Evolutionary conservation across 1,140 invertebrate species (phyloP).

Genomic region (Laodelphax striatellus): DNA sequence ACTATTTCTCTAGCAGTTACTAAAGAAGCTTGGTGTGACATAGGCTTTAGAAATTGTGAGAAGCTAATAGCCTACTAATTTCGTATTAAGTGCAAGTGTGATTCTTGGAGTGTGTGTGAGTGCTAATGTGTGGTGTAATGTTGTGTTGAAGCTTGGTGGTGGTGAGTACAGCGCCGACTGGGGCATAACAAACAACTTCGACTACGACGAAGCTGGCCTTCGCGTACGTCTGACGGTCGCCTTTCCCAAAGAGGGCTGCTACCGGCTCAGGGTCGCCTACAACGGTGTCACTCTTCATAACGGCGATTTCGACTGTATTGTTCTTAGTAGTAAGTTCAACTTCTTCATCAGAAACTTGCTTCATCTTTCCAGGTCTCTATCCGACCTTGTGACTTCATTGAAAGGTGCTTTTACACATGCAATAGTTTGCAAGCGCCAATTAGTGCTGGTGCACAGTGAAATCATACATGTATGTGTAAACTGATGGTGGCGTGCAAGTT

Average conservation of each 20-base stretch:
- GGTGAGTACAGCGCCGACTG: not conserved
- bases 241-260: constrained; percentile 60
- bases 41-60: too few relatives aligned
- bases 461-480: too few relatives aligned
- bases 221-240: constrained; percentile 52
- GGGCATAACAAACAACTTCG: constrained; percentile 11
- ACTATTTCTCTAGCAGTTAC: too few relatives aligned
- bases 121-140: not conserved
- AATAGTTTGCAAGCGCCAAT: too few relatives aligned
- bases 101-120: not conserved
- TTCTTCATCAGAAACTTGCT: not conserved
- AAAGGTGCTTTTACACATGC: too few relatives aligned
- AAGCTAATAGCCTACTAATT: too few relatives aligned
- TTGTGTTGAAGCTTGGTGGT: not conserved
- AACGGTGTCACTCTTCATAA: constrained; percentile 67
- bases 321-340: constrained; percentile 60
- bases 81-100: too few relatives aligned
- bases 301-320: constrained; percentile 87
- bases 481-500: too few relatives aligned
- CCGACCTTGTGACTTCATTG: too few relatives aligned
- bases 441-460: too few relatives aligned
- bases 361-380: not conserved
- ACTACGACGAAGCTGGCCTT: constrained; percentile 42
- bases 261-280: constrained; percentile 70
- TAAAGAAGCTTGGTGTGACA: too few relatives aligned